Evolutionary conservation across 2,888 invertebrate species (phyloP), one percentile per base, ranked within the genome.

Genomic region (Adela reaumurella): DNA sequence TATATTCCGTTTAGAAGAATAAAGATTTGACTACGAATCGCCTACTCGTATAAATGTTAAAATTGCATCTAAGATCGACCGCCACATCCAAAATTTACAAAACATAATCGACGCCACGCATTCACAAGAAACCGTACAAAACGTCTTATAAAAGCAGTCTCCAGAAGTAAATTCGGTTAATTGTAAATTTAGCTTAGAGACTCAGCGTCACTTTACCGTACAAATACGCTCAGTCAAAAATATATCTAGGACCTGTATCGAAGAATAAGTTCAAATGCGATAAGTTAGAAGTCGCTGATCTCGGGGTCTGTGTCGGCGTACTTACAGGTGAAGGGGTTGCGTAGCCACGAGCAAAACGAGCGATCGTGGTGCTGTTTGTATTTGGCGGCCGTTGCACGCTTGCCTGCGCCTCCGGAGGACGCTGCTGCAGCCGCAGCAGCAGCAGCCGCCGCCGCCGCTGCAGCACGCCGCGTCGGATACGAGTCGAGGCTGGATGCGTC

Each of bases 401-500:
- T 4, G 79, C 78, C 55, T 78, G 61, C 14, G 80, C 73, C 8
- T 77, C 74, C 14, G 77, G 74, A n/a, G 80, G 71, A 45, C 76
- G 65, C 18, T 78, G 62, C 6, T 80, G 78, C 3, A 79, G 79
- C 24, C 24, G 24, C 24, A 4, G 24, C 24, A 24, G 24, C 24
- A 0, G 78, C 78, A 47, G 77, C 78, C 3, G 79, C 78, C 55
- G 79, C 61, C 14, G 80, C 73, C 8, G 77, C 74, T 14, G 77
- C 76, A n/a, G 80, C 72, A 45, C 76, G 65, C 19, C 79, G 62
- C 6, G 80, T 78, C 3, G 79, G 79, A 48, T 79, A 81, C 0
- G 94, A 94, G 55, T 91, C 92, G 56, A 92, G 85, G 51, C 91
- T 92, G 18, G 92, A 92, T 53, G 91, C 92, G 62, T 94, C 94